Base-by-base conservation (phyloP, 2,113 vertebrate species). In the Chaetops frenatus region DNA sequence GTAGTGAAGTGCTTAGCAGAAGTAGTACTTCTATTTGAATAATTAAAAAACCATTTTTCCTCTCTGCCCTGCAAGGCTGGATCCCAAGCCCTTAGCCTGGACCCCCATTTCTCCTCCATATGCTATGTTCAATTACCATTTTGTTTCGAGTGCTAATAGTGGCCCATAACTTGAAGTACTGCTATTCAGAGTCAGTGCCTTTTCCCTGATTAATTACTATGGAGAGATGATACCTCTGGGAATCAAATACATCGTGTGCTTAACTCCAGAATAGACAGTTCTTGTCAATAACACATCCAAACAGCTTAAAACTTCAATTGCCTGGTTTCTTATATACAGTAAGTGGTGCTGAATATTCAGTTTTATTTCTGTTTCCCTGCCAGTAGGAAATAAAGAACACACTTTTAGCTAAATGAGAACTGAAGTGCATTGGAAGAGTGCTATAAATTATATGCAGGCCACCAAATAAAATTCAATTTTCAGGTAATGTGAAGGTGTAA, bases 391-490 rank as follows among this genome's bases (percentile, higher is more conserved):
- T 96, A 96, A 95, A 97, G 97, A 97, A 97, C 27, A 81, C 92
- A 93, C 97, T 95, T 92, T 95, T 71, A 93, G 96, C 97, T 92
- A 96, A 97, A 97, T 94, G 97, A 97, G 96, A 96, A 76, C 96
- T 86, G 96, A 97, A 97, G 96, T 94, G 88, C 83, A 92, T 47
- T 94, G 96, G 97, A 96, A 96, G 95, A 94, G 96, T 24, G 85
- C 93, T 97, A 95, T 95, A 95, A 97, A 98, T 97, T 95, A 97
- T 92, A 97, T 36, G 94, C 96, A 96, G 97, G 94, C 96, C 93
- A 94, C 97, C 97, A 97, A 97, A 97, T 97, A 97, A 97, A 98
- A 98, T 97, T 97, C 98, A 98, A 96, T 98, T 98, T 98, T 94
- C 97, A 96, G 97, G 97, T 86, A 96, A 96, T 73, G 96, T 76